Evolutionary conservation across 2,113 vertebrate genomes (phyloP).

Genomic region (Parus major): DNA sequence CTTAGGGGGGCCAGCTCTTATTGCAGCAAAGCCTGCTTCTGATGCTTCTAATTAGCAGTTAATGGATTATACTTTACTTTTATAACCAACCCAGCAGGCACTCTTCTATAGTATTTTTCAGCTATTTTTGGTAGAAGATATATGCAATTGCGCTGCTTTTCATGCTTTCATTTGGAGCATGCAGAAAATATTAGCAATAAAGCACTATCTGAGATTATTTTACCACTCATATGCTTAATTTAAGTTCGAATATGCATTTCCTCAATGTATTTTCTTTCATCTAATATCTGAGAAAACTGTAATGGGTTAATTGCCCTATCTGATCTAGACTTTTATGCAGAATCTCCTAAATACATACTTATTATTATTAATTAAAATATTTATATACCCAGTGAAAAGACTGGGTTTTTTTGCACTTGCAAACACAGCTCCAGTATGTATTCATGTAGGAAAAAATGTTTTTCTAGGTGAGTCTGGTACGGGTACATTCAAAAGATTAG

Average conservation of each 20-base stretch:
- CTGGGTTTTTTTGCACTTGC: slow-evolving; percentile 32
- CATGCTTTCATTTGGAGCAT: neutral
- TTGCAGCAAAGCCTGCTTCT: slow-evolving; percentile 65
- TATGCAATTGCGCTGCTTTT: neutral
- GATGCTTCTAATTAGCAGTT: slow-evolving; percentile 69
- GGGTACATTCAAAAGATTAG: slow-evolving; percentile 32
- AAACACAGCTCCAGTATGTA: slow-evolving; percentile 54
- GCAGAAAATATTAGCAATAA: slow-evolving; percentile 21
- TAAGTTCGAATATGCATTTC: neutral
- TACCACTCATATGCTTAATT: neutral
- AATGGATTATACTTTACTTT: slow-evolving; percentile 64
- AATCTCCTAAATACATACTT: slow-evolving; percentile 52
- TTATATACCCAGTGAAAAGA: slow-evolving; percentile 30
- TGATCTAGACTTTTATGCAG: slow-evolving; percentile 50
- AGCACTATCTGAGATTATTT: slow-evolving; percentile 18
- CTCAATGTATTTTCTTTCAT: slow-evolving; percentile 36
- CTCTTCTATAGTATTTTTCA: slow-evolving; percentile 49
- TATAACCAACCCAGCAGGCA: slow-evolving; percentile 55
- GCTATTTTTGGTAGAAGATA: slow-evolving; percentile 42
- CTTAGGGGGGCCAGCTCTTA: slow-evolving; percentile 49
- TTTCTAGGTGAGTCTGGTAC: slow-evolving; percentile 40
- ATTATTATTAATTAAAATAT: slow-evolving; percentile 67
- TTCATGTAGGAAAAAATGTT: slow-evolving; percentile 56
- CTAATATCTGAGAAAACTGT: neutral
- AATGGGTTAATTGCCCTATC: slow-evolving; percentile 63